Conservation (phyloP, 2,113 vertebrate genomes). For the Phainopepla nitens region DNA sequence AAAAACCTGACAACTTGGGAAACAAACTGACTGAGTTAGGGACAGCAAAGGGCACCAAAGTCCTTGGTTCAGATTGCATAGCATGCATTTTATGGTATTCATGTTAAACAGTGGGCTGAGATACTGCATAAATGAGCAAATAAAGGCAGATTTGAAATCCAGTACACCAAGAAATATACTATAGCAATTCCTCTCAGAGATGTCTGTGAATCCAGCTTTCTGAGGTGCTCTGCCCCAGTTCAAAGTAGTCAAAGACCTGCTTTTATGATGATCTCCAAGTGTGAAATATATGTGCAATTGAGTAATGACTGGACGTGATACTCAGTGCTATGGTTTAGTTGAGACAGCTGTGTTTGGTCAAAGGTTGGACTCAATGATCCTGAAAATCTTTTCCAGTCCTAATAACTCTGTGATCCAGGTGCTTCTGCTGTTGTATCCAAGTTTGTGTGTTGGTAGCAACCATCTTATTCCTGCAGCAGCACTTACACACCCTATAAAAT, state of each 20-base stretch:
- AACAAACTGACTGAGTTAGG: not conserved
- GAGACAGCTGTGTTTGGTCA: not conserved
- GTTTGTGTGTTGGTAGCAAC: not conserved
- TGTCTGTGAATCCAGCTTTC: not conserved
- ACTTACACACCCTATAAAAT: not conserved
- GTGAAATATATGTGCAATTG: not conserved
- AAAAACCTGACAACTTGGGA: not conserved
- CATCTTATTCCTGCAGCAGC: not conserved
- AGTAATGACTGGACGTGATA: accelerated
- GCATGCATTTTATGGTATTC: not conserved
- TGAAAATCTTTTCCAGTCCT: not conserved
- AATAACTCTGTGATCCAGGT: not conserved
- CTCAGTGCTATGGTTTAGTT: not conserved
- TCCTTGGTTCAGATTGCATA: not conserved
- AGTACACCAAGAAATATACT: not conserved
- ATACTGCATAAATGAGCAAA: not conserved
- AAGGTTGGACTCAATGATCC: not conserved
- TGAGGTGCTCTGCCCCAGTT: not conserved
- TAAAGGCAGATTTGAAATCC: not conserved
- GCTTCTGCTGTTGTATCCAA: not conserved
- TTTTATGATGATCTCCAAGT: not conserved
- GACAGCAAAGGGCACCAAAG: not conserved
- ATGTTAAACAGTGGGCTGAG: not conserved
- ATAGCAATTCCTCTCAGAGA: not conserved
- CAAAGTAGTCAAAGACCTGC: not conserved